These are phyloP conservation scores for human (Homo sapiens) DNA, from an alignment of 2,113 vertebrate genomes.

Conservation along the genomic window GRCh38 chr2:171992501-171993000, in stretches of 20 bases:
- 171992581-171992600: conserved; percentile 7
- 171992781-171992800: conserved; percentile 56
- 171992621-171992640: conserved; percentile 43
- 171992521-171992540: background rate
- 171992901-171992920: conserved; percentile 55
- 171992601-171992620: conserved; percentile 39
- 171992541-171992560: background rate
- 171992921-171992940: conserved; percentile 66
- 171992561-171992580: background rate
- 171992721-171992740: conserved; percentile 54
- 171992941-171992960: conserved; percentile 58
- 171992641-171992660: conserved; percentile 28
- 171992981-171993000: conserved; percentile 68
- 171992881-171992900: conserved; percentile 69
- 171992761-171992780: conserved; percentile 57
- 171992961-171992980: conserved; percentile 61
- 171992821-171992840: conserved; percentile 43
- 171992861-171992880: conserved; percentile 72
- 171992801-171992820: conserved; percentile 43
- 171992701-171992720: conserved; percentile 60
- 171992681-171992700: conserved; percentile 36
- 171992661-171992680: conserved; percentile 66
- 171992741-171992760: background rate
- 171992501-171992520: background rate
- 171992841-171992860: conserved; percentile 79